Percentiles rank a stretch among this genome's conserved stretches.
Conservation (phyloP, 2,888 invertebrate species). For the Chouioia cunea region DNA sequence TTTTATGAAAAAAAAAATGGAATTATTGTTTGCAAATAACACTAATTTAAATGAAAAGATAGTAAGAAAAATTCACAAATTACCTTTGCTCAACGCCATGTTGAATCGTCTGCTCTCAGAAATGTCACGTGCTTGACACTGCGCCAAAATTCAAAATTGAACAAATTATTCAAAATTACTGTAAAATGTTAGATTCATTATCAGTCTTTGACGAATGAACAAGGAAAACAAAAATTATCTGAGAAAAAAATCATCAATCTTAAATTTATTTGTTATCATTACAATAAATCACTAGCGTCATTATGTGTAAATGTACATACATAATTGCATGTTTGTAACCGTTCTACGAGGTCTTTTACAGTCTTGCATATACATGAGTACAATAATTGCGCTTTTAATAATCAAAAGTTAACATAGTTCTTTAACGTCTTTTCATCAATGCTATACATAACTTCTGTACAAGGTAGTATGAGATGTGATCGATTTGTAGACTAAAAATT, state of each 20-base stretch:
- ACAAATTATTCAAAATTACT: not conserved
- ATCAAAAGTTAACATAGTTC: constrained; percentile 20
- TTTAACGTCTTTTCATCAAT: constrained; percentile 2
- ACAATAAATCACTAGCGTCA: constrained; percentile 43
- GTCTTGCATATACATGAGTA: constrained; percentile 37
- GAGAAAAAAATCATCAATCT: constrained; percentile 41
- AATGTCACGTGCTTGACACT: constrained; percentile 15
- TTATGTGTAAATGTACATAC: constrained; percentile 45
- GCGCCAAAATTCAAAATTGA: constrained; percentile 16
- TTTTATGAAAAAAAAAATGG: not conserved
- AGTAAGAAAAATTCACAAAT: not conserved
- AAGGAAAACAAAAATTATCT: constrained; percentile 19
- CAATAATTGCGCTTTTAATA: constrained; percentile 22
- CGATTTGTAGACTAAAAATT: constrained; percentile 24
- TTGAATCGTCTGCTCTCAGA: constrained; percentile 16
- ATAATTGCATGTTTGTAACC: constrained; percentile 38
- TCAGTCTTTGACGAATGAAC: not conserved
- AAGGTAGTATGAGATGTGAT: constrained; percentile 24
- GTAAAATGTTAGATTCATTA: too few species aligned
- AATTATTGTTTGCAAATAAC: not conserved
- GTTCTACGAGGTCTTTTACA: constrained; percentile 30
- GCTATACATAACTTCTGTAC: constrained; percentile 40
- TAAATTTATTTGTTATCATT: constrained; percentile 38
- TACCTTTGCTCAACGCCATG: constrained; percentile 20
- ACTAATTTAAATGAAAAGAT: not conserved